Percentiles rank a stretch among this genome's conserved stretches.
phyloP scores from a whole-genome alignment of 2,888 invertebrate genomes.

The Adineta ricciae region DNA sequence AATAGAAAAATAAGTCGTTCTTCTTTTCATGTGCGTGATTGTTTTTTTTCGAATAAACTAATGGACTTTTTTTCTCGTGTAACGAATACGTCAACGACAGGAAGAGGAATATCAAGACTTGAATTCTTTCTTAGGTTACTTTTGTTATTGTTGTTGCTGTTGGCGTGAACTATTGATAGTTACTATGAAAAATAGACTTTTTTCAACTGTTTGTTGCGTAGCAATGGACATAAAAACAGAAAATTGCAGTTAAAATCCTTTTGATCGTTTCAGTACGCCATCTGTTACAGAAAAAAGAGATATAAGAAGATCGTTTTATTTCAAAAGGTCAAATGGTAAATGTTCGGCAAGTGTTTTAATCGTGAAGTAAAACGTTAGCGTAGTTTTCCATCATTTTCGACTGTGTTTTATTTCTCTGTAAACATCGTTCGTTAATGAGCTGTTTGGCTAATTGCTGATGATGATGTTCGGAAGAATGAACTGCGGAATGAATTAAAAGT shows the following conservation, averaged over 20 bases:
- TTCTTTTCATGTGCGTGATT: not conserved
- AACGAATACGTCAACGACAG: not conserved
- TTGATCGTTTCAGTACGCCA: too few relatives aligned
- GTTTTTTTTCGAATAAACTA: not conserved
- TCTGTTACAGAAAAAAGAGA: too few relatives aligned
- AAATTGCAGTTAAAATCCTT: not conserved
- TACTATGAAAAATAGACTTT: not conserved
- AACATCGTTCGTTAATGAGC: not conserved
- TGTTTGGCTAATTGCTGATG: not conserved
- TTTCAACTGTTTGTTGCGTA: not conserved
- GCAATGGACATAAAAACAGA: not conserved
- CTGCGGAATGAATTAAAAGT: constrained; percentile 46
- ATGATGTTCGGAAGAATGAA: constrained; percentile 38
- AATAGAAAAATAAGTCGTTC: not conserved
- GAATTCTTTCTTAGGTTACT: not conserved
- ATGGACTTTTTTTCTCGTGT: not conserved
- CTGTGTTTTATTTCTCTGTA: not conserved
- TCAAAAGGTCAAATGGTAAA: too few relatives aligned
- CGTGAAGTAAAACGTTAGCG: not conserved
- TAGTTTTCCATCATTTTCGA: not conserved
- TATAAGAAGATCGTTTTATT: too few relatives aligned
- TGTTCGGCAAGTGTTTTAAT: not conserved
- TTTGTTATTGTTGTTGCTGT: not conserved
- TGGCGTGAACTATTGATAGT: not conserved
- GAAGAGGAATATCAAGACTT: not conserved